A percentile compares a stretch with the other conserved stretches of the same genome.
These are phyloP conservation scores for Drosophila colorata DNA, from an alignment of 2,888 invertebrate genomes.

Conservation along the genomic window DNA sequence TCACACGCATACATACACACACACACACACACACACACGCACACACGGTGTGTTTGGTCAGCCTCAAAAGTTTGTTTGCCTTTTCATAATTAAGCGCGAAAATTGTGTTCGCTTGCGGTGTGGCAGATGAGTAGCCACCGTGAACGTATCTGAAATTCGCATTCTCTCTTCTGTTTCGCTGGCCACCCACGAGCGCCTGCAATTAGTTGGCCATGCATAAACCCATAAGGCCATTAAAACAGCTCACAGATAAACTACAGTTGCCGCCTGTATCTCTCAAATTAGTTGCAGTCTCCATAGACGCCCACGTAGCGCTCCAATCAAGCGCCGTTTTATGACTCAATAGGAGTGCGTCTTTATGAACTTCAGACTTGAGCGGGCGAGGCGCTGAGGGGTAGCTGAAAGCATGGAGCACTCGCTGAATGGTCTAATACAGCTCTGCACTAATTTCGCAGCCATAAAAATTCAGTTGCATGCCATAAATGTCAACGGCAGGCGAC, in stretches of 20 bases:
- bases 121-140: constrained; percentile 2
- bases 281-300: constrained; percentile 67
- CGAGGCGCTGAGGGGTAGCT: not conserved
- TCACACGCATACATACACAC: constrained; percentile 1
- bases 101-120: constrained; percentile 50
- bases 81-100: constrained; percentile 78
- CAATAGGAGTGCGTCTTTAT: constrained; percentile 66
- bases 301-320: constrained; percentile 70
- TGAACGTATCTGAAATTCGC: constrained; percentile 1
- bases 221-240: constrained; percentile 57
- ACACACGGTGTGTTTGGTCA: constrained; percentile 19
- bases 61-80: constrained; percentile 57
- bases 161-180: not conserved
- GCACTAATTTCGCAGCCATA: constrained; percentile 76
- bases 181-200: constrained; percentile 67
- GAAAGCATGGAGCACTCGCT: not conserved
- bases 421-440: constrained; percentile 56
- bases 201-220: constrained; percentile 60
- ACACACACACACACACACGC: not conserved
- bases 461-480: constrained; percentile 78
- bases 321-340: constrained; percentile 76
- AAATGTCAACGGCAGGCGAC: constrained; percentile 69
- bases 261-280: constrained; percentile 61
- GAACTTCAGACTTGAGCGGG: constrained; percentile 36
- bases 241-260: constrained; percentile 68